phyloP scores from a whole-genome alignment of 2,888 invertebrate species.

The Drosophila aldrichi region DNA sequence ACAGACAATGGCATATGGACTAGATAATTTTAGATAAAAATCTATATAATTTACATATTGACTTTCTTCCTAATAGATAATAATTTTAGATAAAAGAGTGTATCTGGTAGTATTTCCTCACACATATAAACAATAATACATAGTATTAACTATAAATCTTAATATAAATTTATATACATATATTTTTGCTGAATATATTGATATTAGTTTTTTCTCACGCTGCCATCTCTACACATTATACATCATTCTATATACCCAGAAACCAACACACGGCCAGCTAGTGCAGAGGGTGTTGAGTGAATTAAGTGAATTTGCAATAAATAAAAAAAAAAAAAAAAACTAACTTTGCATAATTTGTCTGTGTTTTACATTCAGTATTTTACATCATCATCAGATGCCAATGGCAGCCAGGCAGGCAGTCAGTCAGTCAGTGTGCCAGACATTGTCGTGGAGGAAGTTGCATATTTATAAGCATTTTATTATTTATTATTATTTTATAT shows the following conservation, averaged over 20 bases:
- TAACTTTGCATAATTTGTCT: constrained; percentile 70
- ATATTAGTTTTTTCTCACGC: constrained; percentile 2
- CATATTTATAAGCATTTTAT: constrained; percentile 73
- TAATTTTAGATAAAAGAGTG: too few relatives aligned
- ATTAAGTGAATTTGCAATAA: constrained; percentile 57
- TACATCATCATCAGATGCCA: constrained; percentile 58
- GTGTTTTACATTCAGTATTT: constrained; percentile 62
- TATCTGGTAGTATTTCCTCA: too few relatives aligned
- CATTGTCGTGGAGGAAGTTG: constrained; percentile 75
- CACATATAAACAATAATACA: too few relatives aligned
- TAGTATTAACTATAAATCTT: neutral
- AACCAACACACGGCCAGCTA: constrained; percentile 3
- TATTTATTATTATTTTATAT: too few relatives aligned
- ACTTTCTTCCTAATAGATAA: too few relatives aligned
- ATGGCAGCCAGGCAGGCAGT: constrained; percentile 3
- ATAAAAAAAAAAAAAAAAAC: constrained; percentile 15
- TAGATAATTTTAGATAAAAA: too few relatives aligned
- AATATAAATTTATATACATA: neutral
- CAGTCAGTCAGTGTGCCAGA: constrained; percentile 30
- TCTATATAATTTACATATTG: too few relatives aligned
- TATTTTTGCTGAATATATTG: neutral
- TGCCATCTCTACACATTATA: constrained; percentile 8
- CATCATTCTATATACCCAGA: constrained; percentile 45
- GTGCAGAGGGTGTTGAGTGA: constrained; percentile 14
- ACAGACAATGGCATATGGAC: too few relatives aligned